Evolutionary conservation across 2,113 vertebrate genomes (phyloP), one percentile per base, ranked within the genome.

Genomic region (Cichladusa arquata): DNA sequence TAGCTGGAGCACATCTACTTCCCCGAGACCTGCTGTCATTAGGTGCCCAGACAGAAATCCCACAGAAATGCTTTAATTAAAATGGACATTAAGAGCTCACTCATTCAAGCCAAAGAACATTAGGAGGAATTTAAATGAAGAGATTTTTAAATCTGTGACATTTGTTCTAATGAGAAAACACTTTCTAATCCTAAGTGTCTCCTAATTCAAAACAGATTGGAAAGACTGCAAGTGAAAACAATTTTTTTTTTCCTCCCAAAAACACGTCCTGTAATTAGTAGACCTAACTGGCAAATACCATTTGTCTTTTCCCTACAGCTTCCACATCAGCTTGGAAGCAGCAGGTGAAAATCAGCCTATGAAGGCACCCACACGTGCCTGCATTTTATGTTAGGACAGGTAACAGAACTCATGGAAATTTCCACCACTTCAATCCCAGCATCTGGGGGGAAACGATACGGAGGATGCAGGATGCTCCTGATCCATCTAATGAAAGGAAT

Each of bases 121-220:
- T 95, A 96, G 84, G 94, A 95, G 73, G 95, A 97, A 97, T 96
- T 95, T 91, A 97, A 97, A 95, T 38, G 45, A 93, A 82, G 92
- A 96, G 94, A 76, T 87, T 97, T 96, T 94, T 71, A 69, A 81
- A 95, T 97, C 92, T 91, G 90, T 97, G 96, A 96, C 95, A 96
- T 97, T 97, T 96, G 88, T 97, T 97, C 96, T 97, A 97, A 97
- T 85, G 86, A 97, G 97, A 95, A 97, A 97, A 92, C 83, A 81
- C 92, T 96, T 97, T 80, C 81, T 89, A 92, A 90, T 93, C 91
- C 84, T 92, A 90, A 95, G 89, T 78, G 64, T 74, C 66, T 92
- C 78, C 54, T 95, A 87, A 71, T 87, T 96, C 92, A 69, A 91
- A 97, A 94, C 94, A 86, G 93, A 97, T 95, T 97, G 90, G 83